Base-by-base conservation (phyloP, 2,888 invertebrate species). In the Amiota minor region DNA sequence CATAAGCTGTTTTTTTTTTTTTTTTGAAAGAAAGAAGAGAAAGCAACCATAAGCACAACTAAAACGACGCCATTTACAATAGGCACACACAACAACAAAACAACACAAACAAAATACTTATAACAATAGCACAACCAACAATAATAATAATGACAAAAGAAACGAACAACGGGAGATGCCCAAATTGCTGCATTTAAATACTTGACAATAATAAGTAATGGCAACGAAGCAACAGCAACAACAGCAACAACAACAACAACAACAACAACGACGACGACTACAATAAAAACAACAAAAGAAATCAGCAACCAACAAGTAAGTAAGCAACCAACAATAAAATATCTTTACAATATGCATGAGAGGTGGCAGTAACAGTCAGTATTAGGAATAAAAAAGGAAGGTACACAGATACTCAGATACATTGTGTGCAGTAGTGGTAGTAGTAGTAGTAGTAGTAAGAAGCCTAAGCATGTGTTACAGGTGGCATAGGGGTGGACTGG, bases 151-250 rank as follows among this genome's bases (percentile, higher is more conserved):
- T 35, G 67, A 71, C 56, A 67, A 67, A 35, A 72, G 61, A 6
- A 35, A 35, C 35, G 35, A 35, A 35, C 35, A 35, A 35, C 35
- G 35, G 6, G 35, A 35, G 35, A 35, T 62, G 74, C 80, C 77
- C 75, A 80, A 83, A 84, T 82, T 83, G 83, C 82, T 77, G 83
- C 81, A 83, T 80, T 81, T 83, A 84, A 84, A 81, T 78, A 81
- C 81, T 81, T 81, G 77, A 79, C 75, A 82, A 82, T 81, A 79
- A 79, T 18, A 56, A 56, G n/a, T 50, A 50, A 50, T 50, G n/a
- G 50, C 50, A 50, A 79, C 77, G 73, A 70, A 74, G 64, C 56
- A 23, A 56, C 56, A 69, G 53, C 3, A 75, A 74, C 70, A 71
- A 70, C 72, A 67, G 74, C 70, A 75, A 71, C 65, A 50, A 70